Evolutionary conservation across 1,140 invertebrate species (phyloP), one percentile per base, ranked within the genome.

Genomic region (Psilanteris sp.): DNA sequence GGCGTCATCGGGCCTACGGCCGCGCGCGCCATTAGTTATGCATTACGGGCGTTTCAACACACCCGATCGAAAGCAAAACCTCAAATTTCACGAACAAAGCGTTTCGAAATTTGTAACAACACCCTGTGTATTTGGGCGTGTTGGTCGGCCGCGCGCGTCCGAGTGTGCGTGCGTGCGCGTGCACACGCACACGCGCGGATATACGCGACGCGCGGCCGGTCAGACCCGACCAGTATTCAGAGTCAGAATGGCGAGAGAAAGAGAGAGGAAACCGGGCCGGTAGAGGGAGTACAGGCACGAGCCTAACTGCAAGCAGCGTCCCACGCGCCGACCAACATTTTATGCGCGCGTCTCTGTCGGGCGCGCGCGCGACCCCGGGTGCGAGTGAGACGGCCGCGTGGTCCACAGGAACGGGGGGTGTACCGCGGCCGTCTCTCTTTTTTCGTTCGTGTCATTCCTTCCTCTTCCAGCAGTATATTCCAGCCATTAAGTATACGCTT

Each of bases 301-400:
- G 85, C 85, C 85, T 85, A 85, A 84, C 83, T 84, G 83, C 83
- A 85, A 81, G 70, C 83, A 83, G 77, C 83, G 67, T 83, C 84
- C 84, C 83, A 86, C 83, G 84, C 84, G 79, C 59, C 73, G 78
- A 77, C 77, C 82, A 82, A 82, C 81, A 72, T 82, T 83, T 81
- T 79, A 71, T 36, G 11, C 7, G 15, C 20, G 29, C 61, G 24
- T 68, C 74, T 57, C 59, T 68, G 61, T 79, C 73, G 14, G 4
- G n/a, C 11, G 1, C 14, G 4, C 36, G 34, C 10, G 11, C n/a
- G 8, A 6, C 6, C 9, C 16, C 2, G 3, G 5, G 41, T 9
- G 1, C 5, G 41, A 34, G 8, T 3, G n/a, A 34, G 64, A 34
- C 16, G 24, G 5, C 18, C 18, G 4, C 5, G 13, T 1, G 27